Evolutionary conservation across 2,888 invertebrate genomes (phyloP).

Genomic region (Eurytoma adleriae): DNA sequence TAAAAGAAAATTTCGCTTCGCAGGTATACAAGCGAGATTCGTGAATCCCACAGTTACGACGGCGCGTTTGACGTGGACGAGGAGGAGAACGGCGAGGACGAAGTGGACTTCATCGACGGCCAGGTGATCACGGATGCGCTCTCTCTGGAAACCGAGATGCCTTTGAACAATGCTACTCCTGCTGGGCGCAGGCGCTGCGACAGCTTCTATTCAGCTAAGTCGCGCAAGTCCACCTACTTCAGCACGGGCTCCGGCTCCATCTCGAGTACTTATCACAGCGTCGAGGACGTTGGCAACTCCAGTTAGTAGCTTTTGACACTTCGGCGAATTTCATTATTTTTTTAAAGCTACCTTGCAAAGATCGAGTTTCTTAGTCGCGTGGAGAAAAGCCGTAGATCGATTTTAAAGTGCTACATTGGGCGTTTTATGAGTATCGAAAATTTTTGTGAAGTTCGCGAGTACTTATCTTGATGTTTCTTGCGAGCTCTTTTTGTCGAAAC

Average conservation of each 20-base stretch:
- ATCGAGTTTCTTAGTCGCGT: no score
- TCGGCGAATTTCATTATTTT: no score
- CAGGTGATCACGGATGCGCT: slow-evolving; percentile 71
- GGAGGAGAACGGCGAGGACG: slow-evolving; percentile 61
- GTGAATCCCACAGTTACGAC: slow-evolving; percentile 71
- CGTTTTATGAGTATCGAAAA: no score
- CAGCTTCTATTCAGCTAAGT: slow-evolving; percentile 90
- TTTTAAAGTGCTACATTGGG: no score
- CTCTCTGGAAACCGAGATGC: slow-evolving; percentile 75
- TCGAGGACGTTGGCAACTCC: slow-evolving; percentile 75
- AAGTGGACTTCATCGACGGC: slow-evolving; percentile 61
- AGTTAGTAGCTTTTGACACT: slow-evolving; percentile 21
- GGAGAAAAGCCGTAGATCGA: no score
- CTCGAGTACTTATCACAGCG: slow-evolving; percentile 86
- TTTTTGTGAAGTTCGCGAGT: no score
- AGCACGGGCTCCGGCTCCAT: slow-evolving; percentile 85
- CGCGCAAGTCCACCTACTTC: slow-evolving; percentile 87
- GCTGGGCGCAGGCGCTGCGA: slow-evolving; percentile 80
- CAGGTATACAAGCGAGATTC: slow-evolving; percentile 65
- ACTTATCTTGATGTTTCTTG: no score
- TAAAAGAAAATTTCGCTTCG: neutral
- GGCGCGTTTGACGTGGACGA: slow-evolving; percentile 67
- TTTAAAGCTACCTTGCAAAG: no score
- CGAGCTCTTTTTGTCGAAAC: no score
- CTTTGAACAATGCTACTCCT: neutral